Base-by-base conservation (phyloP, 2,888 invertebrate genomes). In the Kuschelorhynchus macadamiae region DNA sequence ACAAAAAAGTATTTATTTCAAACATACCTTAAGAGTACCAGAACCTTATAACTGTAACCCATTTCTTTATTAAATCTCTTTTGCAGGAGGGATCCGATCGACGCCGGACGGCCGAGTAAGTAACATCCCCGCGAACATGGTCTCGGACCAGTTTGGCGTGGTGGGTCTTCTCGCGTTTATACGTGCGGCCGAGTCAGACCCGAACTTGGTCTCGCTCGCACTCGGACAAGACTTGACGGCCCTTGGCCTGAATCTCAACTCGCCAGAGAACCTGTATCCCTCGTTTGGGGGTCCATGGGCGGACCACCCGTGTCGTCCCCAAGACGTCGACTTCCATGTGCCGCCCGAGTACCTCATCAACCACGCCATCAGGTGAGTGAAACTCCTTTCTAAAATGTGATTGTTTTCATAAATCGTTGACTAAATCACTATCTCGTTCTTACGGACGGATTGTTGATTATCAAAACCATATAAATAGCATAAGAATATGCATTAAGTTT, bases 281-380 rank as follows among this genome's bases (percentile, higher is more conserved):
- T 97, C 95, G 79, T 99, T 99, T 86, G 97, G 96, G 80, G 99
- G 98, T 71, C 99, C 99, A 12, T 99, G 98, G 96, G 95, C 97
- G 81, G 98, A 98, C 84, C 92, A 93, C 82, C 96, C 98, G 59
- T 97, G 97, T 88, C 90, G 98, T 86, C 96, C 98, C 79, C 98
- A 98, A 87, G 99, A 99, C 85, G 95, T 98, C 85, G 97, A 98
- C 87, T 98, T 93, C 86, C 95, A 96, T 83, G 97, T 98, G 85
- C 98, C 98, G 82, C 94, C 95, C 73, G 99, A 99, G 87, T 99
- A 99, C 88, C 90, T 98, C 85, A 97, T 98, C 83, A 98, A 98
- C 85, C 92, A 94, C 78, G 91, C 94, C 81, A 98, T 99, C 86
- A 87, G 92, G 88, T 89, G 81, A 74, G 57, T 33, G 2, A 17